These are phyloP conservation scores for Pseudolaguvia tuberculata DNA, from an alignment of 2,113 vertebrate species.

Conservation along the genomic window DNA sequence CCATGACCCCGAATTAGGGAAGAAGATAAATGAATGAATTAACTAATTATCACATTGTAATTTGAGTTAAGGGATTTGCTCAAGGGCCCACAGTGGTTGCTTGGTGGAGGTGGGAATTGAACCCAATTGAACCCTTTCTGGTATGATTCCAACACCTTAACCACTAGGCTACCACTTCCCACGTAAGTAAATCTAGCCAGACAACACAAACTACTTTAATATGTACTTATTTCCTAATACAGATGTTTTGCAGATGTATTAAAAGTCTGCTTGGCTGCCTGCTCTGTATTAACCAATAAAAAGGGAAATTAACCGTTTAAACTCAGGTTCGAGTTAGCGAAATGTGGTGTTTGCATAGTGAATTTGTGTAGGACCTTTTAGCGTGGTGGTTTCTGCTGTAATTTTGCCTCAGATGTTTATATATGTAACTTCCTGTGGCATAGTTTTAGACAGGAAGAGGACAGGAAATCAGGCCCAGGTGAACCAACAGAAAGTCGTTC, in stretches of 20 bases:
- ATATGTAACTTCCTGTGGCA: constrained; percentile 6
- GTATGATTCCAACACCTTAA: too few relatives aligned
- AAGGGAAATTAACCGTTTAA: background rate
- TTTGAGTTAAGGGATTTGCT: too few relatives aligned
- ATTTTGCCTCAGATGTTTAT: background rate
- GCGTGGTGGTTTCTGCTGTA: background rate
- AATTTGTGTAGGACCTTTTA: background rate
- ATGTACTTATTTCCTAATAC: background rate
- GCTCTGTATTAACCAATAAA: background rate
- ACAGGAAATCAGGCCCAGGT: constrained; percentile 1
- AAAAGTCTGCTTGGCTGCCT: background rate
- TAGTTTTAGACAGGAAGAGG: background rate
- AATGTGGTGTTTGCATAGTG: background rate
- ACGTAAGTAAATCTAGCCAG: background rate
- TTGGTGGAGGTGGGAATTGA: too few relatives aligned
- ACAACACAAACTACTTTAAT: background rate
- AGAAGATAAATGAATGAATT: too few relatives aligned
- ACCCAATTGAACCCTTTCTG: too few relatives aligned
- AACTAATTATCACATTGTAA: too few relatives aligned
- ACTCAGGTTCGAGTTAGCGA: background rate
- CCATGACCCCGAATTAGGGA: too few relatives aligned
- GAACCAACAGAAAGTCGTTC: background rate
- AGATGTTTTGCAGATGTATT: background rate
- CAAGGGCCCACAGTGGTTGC: too few relatives aligned
- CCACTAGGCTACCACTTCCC: too few relatives aligned